Conservation (phyloP, 2,113 vertebrate genomes). For the Eulacestoma nigropectus region DNA sequence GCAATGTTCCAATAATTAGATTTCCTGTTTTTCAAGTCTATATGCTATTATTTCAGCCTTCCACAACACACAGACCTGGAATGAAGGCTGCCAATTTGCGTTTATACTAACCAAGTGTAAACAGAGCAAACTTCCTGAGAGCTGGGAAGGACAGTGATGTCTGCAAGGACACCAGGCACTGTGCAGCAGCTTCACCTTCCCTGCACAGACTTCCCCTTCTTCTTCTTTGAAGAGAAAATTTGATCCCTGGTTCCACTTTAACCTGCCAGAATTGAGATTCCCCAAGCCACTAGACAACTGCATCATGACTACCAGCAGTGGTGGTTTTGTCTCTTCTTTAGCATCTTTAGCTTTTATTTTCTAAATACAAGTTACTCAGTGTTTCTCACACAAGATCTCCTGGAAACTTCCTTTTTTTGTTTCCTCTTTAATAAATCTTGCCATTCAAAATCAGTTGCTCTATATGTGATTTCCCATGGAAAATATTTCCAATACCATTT, state of each 20-base stretch:
- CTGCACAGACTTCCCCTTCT: neutral
- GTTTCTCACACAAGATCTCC: neutral
- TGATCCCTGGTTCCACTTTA: neutral
- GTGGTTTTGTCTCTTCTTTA: neutral
- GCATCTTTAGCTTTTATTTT: neutral
- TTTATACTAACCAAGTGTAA: neutral
- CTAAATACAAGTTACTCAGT: neutral
- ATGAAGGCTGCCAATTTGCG: neutral
- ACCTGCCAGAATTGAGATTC: neutral
- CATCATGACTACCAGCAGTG: neutral
- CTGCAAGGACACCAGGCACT: neutral
- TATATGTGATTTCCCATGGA: neutral
- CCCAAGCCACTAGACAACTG: neutral
- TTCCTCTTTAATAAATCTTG: neutral
- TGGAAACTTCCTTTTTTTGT: neutral
- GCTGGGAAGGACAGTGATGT: neutral
- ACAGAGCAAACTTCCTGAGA: neutral
- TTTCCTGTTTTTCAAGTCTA: constrained; percentile 26
- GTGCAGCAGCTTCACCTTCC: neutral
- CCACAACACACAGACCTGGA: neutral
- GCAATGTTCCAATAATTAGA: neutral
- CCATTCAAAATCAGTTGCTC: neutral
- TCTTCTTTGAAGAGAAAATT: neutral
- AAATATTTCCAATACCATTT: neutral
- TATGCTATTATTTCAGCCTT: neutral